Percentiles rank a stretch among this genome's conserved stretches.
Evolutionary conservation across 2,113 vertebrate genomes (phyloP).

Genomic region (Australoheros scitulus): DNA sequence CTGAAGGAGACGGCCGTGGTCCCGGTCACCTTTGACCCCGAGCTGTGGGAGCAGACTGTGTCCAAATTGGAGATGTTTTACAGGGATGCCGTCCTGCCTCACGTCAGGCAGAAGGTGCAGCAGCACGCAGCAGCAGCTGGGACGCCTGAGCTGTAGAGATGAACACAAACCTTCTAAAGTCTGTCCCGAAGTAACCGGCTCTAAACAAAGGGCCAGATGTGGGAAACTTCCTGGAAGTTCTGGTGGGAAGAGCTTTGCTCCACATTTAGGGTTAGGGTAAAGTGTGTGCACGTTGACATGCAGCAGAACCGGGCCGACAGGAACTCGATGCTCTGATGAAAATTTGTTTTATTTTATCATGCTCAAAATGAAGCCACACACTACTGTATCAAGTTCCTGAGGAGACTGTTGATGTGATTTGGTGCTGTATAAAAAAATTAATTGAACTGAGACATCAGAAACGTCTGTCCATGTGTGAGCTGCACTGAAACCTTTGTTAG

Average conservation of each 20-base stretch:
- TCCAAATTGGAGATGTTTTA: constrained; percentile 84
- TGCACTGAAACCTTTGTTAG: too few species aligned
- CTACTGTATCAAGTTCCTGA: too few species aligned
- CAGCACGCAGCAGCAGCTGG: background rate
- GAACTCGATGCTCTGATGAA: too few species aligned
- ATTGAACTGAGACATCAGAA: too few species aligned
- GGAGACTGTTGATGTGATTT: too few species aligned
- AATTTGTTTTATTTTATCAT: too few species aligned
- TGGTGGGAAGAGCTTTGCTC: background rate
- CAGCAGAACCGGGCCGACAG: background rate
- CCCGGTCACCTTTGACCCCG: constrained; percentile 75
- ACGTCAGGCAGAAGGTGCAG: constrained; percentile 43
- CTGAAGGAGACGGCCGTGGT: constrained; percentile 75
- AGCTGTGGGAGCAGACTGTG: constrained; percentile 76
- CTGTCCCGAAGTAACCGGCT: too few species aligned
- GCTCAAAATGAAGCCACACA: too few species aligned
- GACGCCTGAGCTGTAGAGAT: background rate
- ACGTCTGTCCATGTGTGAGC: too few species aligned
- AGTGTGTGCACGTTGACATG: background rate
- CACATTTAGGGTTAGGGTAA: background rate
- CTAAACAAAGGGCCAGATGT: too few species aligned
- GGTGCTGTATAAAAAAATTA: too few species aligned
- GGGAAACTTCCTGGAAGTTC: background rate
- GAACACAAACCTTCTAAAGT: too few species aligned
- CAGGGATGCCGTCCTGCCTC: constrained; percentile 73